Percentiles rank a stretch among this genome's conserved stretches.
Evolutionary conservation across 2,888 invertebrate genomes (phyloP).

Genomic region (Dynastes tityus): DNA sequence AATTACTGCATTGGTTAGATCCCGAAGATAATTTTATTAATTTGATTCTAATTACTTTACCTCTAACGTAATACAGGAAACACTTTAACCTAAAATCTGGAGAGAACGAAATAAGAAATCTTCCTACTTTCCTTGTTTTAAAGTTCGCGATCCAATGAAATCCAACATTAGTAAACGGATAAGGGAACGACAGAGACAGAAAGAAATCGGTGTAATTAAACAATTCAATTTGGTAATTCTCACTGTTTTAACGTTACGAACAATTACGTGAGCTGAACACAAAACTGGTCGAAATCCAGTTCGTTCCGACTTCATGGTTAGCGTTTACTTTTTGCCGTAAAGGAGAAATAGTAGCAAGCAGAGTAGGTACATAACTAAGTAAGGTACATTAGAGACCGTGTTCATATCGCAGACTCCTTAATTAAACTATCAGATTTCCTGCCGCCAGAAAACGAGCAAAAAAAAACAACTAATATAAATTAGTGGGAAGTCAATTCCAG

Average conservation of each 20-base stretch:
- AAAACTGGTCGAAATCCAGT: conserved; percentile 53
- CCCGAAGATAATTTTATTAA: no score
- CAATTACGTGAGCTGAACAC: conserved; percentile 56
- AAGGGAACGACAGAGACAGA: conserved; percentile 8
- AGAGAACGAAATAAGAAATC: background rate
- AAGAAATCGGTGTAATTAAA: conserved; percentile 53
- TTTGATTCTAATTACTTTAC: no score
- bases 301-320: conserved; percentile 18
- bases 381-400: conserved; percentile 52
- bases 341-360: conserved; percentile 37
- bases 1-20: no score
- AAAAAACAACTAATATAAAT: conserved; percentile 36
- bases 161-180: conserved; percentile 13
- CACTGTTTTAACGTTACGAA: conserved; percentile 52
- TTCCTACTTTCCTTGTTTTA: conserved; percentile 8
- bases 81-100: background rate
- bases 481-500: background rate
- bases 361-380: conserved; percentile 56
- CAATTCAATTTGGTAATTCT: conserved; percentile 56
- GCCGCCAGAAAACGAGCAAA: conserved; percentile 49
- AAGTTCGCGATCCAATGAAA: conserved; percentile 5
- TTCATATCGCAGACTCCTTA: conserved; percentile 56
- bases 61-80: no score
- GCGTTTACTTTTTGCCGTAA: background rate
- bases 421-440: conserved; percentile 62